Percentiles rank a stretch among this genome's conserved stretches.
These are phyloP conservation scores for Leptothorax acervorum DNA, from an alignment of 2,888 invertebrate genomes.

Conservation along the genomic window DNA sequence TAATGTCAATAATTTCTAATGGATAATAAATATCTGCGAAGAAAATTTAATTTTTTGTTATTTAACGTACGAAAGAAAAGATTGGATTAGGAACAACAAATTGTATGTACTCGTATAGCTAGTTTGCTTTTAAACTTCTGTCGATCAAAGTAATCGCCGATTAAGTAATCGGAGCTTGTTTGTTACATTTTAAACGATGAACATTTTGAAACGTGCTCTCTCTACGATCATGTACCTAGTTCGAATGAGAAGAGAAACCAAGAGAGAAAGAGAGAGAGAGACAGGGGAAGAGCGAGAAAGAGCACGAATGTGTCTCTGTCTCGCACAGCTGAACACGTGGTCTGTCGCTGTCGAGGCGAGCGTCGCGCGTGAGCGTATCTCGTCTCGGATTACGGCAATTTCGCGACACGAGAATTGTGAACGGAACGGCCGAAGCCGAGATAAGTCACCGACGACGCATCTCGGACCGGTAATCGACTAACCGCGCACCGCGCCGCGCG, in stretches of 20 bases:
- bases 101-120: too few relatives aligned
- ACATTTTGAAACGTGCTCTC: neutral
- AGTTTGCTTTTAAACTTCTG: too few relatives aligned
- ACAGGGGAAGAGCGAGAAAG: neutral
- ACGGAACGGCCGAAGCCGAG: neutral
- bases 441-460: neutral
- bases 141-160: neutral
- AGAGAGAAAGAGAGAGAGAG: neutral
- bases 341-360: neutral
- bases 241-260: neutral
- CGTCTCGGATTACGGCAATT: conserved; percentile 28
- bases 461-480: neutral
- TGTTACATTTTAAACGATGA: too few relatives aligned
- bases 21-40: too few relatives aligned
- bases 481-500: neutral
- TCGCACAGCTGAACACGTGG: conserved; percentile 31
- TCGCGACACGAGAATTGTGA: neutral
- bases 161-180: neutral
- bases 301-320: neutral
- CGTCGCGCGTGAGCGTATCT: neutral
- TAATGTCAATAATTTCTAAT: too few relatives aligned
- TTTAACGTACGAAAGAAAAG: too few relatives aligned
- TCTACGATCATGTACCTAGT: neutral
- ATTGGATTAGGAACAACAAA: too few relatives aligned
- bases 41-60: too few relatives aligned